Evolutionary conservation across 2,888 invertebrate genomes (phyloP), one percentile per base, ranked within the genome.

Genomic region (Baccha elongata): DNA sequence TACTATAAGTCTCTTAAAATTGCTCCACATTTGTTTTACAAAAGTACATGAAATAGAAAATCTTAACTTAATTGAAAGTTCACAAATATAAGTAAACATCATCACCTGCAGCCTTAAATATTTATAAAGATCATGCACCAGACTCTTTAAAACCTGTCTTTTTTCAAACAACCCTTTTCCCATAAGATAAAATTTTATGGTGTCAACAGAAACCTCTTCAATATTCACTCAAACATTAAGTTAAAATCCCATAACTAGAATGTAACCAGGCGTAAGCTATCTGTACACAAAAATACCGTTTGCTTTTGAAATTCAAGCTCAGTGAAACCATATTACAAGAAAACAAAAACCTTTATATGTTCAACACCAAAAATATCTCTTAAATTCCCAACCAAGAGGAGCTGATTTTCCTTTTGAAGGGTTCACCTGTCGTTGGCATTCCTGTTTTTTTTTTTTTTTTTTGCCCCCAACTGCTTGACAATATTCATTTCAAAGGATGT

Each of bases 401-500:
- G 8, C 44, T 10, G 0, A 2, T 8, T 10, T 2, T 19, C 44
- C 10, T 19, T 8, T 3, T 44, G 8, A 13, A 44, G 17, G 17
- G 3, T 44, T 44, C 44, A 19, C 17, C 44, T 44, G 44, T 3
- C 44, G 17, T 44, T 44, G 19, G 17, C 44, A 44, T 44, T 44
- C 17, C 44, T n/a, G n/a, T n/a, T n/a, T n/a, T n/a, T n/a, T n/a
- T n/a, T n/a, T n/a, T n/a, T n/a, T n/a, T n/a, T 19, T 44, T 44
- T 10, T 19, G 44, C 44, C 44, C 6, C 11, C 10, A 11, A 32
- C 44, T 19, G 19, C 19, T 19, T 32, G 29, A 19, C 3, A 6
- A 44, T 17, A 37, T 15, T 13, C 44, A 44, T 44, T 44, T 44
- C 44, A 44, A 44, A 44, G 44, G 44, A 44, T 44, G 44, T 44